phyloP scores from a whole-genome alignment of 2,113 vertebrate genomes.

The Colius striatus region DNA sequence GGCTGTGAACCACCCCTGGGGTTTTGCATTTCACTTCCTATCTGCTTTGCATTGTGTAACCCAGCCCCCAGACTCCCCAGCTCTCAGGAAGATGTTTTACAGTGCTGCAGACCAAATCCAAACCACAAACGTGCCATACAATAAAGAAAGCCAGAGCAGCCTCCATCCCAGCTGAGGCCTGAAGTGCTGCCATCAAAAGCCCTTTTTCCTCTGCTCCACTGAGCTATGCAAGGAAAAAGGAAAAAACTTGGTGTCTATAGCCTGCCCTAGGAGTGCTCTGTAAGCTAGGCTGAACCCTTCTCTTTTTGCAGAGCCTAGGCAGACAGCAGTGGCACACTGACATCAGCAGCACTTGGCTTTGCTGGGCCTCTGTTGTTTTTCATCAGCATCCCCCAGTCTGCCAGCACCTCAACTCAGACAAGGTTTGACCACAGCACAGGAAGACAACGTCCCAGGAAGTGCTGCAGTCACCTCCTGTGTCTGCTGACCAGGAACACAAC shows the following conservation, averaged over 20 bases:
- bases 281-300: neutral
- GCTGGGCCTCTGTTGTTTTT: neutral
- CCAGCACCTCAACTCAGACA: neutral
- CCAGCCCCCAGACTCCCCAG: slow-evolving; percentile 16
- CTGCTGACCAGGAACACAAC: neutral
- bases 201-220: neutral
- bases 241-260: neutral
- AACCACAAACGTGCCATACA: slow-evolving; percentile 1
- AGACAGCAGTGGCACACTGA: neutral
- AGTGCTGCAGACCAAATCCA: neutral
- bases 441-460: neutral
- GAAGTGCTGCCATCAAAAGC: neutral
- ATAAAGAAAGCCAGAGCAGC: neutral
- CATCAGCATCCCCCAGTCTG: neutral
- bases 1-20: neutral
- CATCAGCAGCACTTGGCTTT: neutral
- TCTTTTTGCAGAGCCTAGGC: neutral
- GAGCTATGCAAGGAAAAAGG: neutral
- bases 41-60: slow-evolving; percentile 18
- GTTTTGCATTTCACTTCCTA: neutral
- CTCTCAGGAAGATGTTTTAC: slow-evolving; percentile 10
- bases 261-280: neutral
- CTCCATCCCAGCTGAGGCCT: neutral
- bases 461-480: neutral
- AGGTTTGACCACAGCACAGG: accelerated